These are phyloP conservation scores for Takifugu ocellatus DNA, from an alignment of 2,797 vertebrate species.

Conservation along the genomic window DNA sequence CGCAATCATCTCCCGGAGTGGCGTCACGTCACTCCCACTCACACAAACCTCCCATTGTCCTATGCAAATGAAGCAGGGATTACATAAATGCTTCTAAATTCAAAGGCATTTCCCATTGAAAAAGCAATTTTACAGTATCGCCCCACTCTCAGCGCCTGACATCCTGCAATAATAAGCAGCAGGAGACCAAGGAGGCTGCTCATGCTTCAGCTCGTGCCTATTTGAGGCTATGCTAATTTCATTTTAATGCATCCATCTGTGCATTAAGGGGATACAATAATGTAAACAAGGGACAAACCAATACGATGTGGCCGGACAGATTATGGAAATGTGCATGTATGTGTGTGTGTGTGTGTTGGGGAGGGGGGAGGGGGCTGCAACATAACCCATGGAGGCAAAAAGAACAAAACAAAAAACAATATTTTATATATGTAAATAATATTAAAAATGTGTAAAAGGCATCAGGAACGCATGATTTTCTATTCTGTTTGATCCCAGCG, in stretches of 20 bases:
- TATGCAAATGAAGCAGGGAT: conserved; percentile 60
- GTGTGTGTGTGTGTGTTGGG: no score
- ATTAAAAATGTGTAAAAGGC: conserved; percentile 3
- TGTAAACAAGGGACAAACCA: conserved; percentile 44
- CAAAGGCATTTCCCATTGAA: conserved; percentile 30
- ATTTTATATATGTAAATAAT: conserved; percentile 2
- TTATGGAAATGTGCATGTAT: conserved; percentile 34
- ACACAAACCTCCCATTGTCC: conserved; percentile 27
- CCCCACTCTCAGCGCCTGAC: conserved; percentile 26
- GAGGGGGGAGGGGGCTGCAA: background rate
- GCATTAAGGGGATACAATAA: conserved; percentile 48
- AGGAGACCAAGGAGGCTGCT: conserved; percentile 33
- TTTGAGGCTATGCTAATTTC: conserved; percentile 46
- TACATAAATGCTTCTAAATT: conserved; percentile 57
- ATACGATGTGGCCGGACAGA: conserved; percentile 23
- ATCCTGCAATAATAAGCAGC: conserved; percentile 48
- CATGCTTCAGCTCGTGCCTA: conserved; percentile 30
- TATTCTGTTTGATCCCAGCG: conserved; percentile 48
- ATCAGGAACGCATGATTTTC: conserved; percentile 31
- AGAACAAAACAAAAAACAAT: conserved; percentile 40
- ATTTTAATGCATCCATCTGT: conserved; percentile 58
- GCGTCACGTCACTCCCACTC: conserved; percentile 37
- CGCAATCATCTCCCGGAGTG: conserved; percentile 44
- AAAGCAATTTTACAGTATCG: conserved; percentile 52
- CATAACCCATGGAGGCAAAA: conserved; percentile 28